Evolutionary conservation across 2,113 vertebrate species (phyloP).

Genomic region (Coracopsis vasa): DNA sequence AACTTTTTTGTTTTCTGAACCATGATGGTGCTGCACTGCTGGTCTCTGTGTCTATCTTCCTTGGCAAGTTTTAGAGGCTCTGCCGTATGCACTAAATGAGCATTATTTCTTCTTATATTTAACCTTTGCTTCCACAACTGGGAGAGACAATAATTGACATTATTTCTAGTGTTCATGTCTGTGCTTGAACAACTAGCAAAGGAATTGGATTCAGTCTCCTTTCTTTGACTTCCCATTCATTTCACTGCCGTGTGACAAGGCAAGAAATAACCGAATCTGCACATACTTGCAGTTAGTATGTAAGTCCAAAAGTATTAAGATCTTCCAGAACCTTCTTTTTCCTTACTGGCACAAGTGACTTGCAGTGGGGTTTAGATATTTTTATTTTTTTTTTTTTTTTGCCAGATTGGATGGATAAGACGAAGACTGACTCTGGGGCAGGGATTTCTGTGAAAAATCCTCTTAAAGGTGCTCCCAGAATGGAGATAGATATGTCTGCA

Average conservation of each 20-base stretch:
- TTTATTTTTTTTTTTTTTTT: not conserved
- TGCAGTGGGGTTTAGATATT: not conserved
- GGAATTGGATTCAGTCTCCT: not conserved
- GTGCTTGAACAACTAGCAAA: not conserved
- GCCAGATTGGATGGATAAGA: not conserved
- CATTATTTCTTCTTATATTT: not conserved
- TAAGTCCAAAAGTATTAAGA: not conserved
- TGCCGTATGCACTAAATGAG: not conserved
- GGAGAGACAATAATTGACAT: not conserved
- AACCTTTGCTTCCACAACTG: not conserved
- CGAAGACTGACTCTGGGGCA: not conserved
- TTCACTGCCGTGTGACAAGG: not conserved
- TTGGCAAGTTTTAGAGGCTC: not conserved
- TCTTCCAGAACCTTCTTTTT: not conserved
- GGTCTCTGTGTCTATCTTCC: not conserved
- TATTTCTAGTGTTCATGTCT: not conserved
- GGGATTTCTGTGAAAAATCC: not conserved
- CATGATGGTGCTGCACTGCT: not conserved
- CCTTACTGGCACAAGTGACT: not conserved
- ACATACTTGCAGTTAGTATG: not conserved
- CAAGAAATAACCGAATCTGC: not conserved
- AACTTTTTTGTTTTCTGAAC: not conserved
- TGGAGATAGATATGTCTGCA: not conserved
- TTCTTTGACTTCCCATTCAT: not conserved
- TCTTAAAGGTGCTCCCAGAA: not conserved